Percentiles rank a stretch among this genome's conserved stretches.
These are phyloP conservation scores for Amphiura filiformis DNA, from an alignment of 35 echinoderm and acorn worm species.

Conservation along the genomic window DNA sequence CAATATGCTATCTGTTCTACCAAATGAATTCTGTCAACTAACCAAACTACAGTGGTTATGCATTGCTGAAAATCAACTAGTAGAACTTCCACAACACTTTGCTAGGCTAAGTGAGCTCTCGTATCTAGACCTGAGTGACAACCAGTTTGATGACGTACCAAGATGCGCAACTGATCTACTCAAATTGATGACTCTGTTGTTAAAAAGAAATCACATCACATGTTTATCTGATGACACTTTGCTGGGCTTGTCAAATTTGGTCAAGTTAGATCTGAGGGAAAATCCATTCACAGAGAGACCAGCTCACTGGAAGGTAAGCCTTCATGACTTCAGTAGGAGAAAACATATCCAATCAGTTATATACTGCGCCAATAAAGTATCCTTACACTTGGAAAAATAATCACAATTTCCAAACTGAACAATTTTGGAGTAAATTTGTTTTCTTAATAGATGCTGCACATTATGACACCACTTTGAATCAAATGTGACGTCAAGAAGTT, in stretches of 20 bases:
- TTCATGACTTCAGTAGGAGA: not conserved
- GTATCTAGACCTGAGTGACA: conserved; percentile 83
- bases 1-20: conserved; percentile 67
- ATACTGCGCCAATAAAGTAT: not conserved
- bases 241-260: conserved; percentile 68
- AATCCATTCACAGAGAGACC: conserved; percentile 83
- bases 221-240: conserved; percentile 74
- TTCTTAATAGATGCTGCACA: too few relatives aligned
- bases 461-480: too few relatives aligned
- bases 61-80: conserved; percentile 62
- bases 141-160: conserved; percentile 47
- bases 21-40: conserved; percentile 64
- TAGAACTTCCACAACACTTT: conserved; percentile 54
- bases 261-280: conserved; percentile 86
- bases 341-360: not conserved
- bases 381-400: not conserved
- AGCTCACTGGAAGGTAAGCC: conserved; percentile 94
- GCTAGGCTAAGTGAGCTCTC: conserved; percentile 57
- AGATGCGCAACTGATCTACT: conserved; percentile 38
- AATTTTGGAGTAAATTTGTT: too few relatives aligned
- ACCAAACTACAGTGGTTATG: conserved; percentile 67
- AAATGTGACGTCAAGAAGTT: not conserved
- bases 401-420: too few relatives aligned
- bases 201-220: conserved; percentile 67
- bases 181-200: conserved; percentile 57